phyloP scores from a whole-genome alignment of 2,113 vertebrate species.

The Rhinopomastus cyanomelas region DNA sequence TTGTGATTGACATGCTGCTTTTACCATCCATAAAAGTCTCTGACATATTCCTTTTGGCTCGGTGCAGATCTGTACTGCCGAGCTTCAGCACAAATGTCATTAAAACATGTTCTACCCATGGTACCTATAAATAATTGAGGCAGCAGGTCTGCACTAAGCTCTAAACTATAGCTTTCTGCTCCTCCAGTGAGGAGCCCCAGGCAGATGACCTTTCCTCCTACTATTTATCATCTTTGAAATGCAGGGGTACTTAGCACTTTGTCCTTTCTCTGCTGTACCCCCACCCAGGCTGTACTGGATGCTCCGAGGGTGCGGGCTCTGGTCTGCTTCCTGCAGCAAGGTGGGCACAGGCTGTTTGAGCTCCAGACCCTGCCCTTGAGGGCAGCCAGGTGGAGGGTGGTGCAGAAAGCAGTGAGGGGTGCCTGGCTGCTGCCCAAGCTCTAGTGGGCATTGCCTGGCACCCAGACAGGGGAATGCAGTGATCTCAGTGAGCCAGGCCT shows the following conservation, averaged over 20 bases:
- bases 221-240: neutral
- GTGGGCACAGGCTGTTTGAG: accelerated
- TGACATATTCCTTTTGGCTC: constrained; percentile 46
- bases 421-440: neutral
- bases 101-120: constrained; percentile 50
- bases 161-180: neutral
- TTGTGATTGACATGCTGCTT: constrained; percentile 39
- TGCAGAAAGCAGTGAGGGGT: neutral
- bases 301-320: neutral
- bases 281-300: accelerated
- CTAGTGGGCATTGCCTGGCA: neutral
- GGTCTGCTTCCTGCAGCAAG: neutral
- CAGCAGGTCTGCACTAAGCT: constrained; percentile 21
- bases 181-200: neutral
- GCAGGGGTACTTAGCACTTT: neutral
- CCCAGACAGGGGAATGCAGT: neutral
- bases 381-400: neutral
- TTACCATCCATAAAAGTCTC: neutral
- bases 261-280: neutral
- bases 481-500: neutral
- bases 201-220: neutral
- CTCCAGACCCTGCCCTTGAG: neutral
- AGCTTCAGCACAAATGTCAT: constrained; percentile 54
- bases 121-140: constrained; percentile 64
- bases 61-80: neutral